A percentile compares a stretch with the other conserved stretches of the same genome.
Evolutionary conservation across 1,140 invertebrate genomes (phyloP).

Genomic region (Habropoda laboriosa): DNA sequence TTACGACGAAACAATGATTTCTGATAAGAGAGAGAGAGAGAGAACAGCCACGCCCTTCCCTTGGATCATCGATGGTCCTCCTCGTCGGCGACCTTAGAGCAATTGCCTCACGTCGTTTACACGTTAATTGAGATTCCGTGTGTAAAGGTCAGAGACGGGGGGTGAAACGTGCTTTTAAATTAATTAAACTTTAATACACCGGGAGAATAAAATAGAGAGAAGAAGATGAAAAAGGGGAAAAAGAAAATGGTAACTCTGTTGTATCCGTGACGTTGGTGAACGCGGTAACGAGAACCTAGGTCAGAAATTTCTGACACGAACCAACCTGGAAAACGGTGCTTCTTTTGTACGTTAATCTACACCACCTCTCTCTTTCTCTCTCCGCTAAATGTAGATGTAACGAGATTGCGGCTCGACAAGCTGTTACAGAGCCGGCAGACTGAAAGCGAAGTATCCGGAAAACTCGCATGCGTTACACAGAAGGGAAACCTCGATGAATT

Average conservation of each 20-base stretch:
- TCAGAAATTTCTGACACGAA: too few species aligned
- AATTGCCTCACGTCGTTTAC: conserved; percentile 10
- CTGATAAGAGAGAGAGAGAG: conserved; percentile 42
- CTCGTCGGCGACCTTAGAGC: neutral
- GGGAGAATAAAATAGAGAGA: too few species aligned
- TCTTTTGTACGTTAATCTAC: neutral
- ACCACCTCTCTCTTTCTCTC: too few species aligned
- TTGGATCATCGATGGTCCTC: neutral
- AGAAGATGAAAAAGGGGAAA: neutral
- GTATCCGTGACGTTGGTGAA: neutral
- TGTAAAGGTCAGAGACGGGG: too few species aligned
- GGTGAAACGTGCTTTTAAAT: too few species aligned
- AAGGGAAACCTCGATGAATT: conserved; percentile 5
- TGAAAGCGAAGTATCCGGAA: conserved; percentile 13
- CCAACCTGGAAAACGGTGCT: too few species aligned
- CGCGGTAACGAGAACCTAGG: neutral
- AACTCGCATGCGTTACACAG: neutral
- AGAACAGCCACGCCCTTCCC: conserved; percentile 50
- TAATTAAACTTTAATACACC: too few species aligned
- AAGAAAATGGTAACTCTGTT: neutral
- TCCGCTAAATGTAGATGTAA: neutral
- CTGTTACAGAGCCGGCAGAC: neutral
- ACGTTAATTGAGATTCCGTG: too few species aligned
- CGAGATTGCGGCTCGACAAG: neutral
- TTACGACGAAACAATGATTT: conserved; percentile 47